phyloP scores from a whole-genome alignment of 2,888 invertebrate species.

The Zootermopsis nevadensis region DNA sequence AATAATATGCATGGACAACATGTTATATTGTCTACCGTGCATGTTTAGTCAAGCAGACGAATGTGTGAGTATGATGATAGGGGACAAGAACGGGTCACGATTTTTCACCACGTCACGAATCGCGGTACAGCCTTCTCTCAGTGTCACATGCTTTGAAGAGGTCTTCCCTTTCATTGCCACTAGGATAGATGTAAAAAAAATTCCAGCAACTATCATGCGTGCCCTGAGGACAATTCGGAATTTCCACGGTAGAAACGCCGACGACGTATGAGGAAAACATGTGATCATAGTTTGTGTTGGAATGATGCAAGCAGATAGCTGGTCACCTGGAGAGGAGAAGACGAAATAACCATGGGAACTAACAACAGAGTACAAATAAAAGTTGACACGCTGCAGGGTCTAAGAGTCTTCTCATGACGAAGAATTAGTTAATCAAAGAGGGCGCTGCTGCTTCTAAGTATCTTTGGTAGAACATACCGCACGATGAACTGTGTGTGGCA shows the following conservation, averaged over 20 bases:
- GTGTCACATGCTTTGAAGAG: slow-evolving; percentile 42
- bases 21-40: slow-evolving; percentile 17
- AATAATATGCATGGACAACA: neutral
- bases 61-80: slow-evolving; percentile 28
- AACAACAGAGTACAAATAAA: slow-evolving; percentile 14
- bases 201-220: slow-evolving; percentile 33
- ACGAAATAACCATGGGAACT: slow-evolving; percentile 1
- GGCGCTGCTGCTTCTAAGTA: neutral
- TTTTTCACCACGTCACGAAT: slow-evolving; percentile 34
- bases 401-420: neutral
- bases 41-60: neutral
- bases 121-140: slow-evolving; percentile 32
- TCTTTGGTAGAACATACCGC: too few species aligned
- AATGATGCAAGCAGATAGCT: slow-evolving; percentile 8
- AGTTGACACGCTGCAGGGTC: neutral
- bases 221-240: slow-evolving; percentile 22
- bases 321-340: neutral
- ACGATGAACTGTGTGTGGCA: neutral
- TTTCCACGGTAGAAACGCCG: slow-evolving; percentile 7
- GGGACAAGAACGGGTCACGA: slow-evolving; percentile 39
- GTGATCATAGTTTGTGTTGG: neutral
- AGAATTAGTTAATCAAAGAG: neutral
- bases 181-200: neutral
- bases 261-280: neutral
- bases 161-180: slow-evolving; percentile 36